phyloP scores from a whole-genome alignment of 2,888 invertebrate genomes.

The Pedicia rivosa region DNA sequence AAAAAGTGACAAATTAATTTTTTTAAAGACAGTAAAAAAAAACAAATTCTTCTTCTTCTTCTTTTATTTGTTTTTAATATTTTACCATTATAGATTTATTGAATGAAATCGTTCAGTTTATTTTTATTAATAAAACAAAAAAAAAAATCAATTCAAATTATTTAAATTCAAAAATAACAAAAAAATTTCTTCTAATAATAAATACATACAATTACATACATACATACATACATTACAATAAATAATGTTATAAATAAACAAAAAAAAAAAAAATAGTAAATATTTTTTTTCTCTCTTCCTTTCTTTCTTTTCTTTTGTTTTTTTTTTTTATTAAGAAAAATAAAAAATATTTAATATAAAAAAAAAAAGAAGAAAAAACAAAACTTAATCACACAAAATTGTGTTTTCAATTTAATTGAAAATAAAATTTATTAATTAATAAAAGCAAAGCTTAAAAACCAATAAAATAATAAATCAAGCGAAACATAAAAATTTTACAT shows the following conservation, averaged over 20 bases:
- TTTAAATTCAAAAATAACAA: background rate
- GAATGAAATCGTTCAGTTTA: background rate
- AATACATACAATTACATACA: background rate
- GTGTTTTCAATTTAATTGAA: background rate
- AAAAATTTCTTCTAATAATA: background rate
- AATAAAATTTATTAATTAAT: background rate
- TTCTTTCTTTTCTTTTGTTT: too few relatives aligned
- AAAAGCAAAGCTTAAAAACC: background rate
- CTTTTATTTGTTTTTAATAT: conserved; percentile 1
- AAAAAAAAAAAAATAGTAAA: background rate
- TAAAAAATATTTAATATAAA: background rate
- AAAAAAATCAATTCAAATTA: too few relatives aligned
- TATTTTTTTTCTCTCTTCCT: too few relatives aligned
- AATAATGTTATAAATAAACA: background rate
- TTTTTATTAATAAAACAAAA: too few relatives aligned
- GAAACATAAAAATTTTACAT: background rate
- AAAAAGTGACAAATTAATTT: conserved; percentile 1
- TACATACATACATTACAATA: background rate
- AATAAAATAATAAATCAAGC: too few relatives aligned
- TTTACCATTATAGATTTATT: conserved; percentile 1
- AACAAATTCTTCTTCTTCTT: conserved; percentile 1
- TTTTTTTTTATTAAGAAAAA: background rate
- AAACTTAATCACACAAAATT: background rate
- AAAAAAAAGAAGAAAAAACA: background rate
- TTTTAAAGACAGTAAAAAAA: conserved; percentile 1